Percentiles rank a stretch among this genome's conserved stretches.
phyloP scores from a whole-genome alignment of 1,140 invertebrate genomes.

The Macrotrachela quadricornifera region DNA sequence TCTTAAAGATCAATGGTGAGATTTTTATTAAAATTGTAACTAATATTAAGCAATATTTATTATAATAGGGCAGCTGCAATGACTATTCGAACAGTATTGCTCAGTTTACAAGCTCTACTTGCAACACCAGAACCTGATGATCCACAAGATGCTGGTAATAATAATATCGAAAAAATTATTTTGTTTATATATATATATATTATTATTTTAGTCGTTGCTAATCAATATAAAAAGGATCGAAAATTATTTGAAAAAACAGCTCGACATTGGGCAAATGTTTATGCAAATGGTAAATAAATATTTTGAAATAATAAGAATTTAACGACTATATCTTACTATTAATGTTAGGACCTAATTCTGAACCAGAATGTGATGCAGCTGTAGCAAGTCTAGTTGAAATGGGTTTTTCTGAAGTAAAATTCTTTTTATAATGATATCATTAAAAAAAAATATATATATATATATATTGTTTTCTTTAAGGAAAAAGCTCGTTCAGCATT shows the following conservation, averaged over 20 bases:
- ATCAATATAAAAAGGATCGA: slow-evolving; percentile 70
- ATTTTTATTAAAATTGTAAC: too few species aligned
- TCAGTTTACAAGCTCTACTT: slow-evolving; percentile 70
- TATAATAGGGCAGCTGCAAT: slow-evolving; percentile 72
- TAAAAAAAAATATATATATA: background rate
- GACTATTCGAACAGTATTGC: slow-evolving; percentile 77
- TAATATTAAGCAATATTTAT: too few species aligned
- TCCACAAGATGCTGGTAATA: slow-evolving; percentile 39
- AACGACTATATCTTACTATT: too few species aligned
- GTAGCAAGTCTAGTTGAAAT: slow-evolving; percentile 6
- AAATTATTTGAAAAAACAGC: slow-evolving; percentile 69
- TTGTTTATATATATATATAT: too few species aligned
- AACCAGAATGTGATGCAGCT: slow-evolving; percentile 5
- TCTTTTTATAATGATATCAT: background rate
- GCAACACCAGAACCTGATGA: slow-evolving; percentile 83
- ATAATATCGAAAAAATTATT: too few species aligned
- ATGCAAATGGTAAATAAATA: slow-evolving; percentile 52
- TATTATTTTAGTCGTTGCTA: slow-evolving; percentile 51
- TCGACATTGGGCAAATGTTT: slow-evolving; percentile 75
- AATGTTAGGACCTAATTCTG: slow-evolving; percentile 3
- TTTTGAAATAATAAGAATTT: too few species aligned
- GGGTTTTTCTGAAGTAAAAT: slow-evolving; percentile 6
- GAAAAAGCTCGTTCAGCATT: too few species aligned
- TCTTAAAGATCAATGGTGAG: slow-evolving; percentile 93
- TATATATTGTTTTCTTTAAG: too few species aligned